phyloP scores from a whole-genome alignment of 2,888 invertebrate species.

The Volucella inflata region DNA sequence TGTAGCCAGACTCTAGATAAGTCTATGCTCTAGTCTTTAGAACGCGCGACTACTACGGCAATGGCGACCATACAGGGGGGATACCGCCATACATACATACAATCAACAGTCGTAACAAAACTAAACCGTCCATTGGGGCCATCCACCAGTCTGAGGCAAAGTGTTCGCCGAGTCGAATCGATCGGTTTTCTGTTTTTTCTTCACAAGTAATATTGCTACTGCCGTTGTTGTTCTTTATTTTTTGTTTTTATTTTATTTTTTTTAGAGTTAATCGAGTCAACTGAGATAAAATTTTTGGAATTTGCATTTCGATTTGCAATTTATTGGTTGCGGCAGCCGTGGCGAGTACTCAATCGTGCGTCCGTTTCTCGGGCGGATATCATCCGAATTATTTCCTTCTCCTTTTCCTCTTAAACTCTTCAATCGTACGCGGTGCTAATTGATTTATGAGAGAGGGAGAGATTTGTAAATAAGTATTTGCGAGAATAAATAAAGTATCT shows the following conservation, averaged over 20 bases:
- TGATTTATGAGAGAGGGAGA: constrained; percentile 65
- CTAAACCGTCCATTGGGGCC: constrained; percentile 70
- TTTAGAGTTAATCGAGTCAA: constrained; percentile 28
- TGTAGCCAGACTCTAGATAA: constrained; percentile 53
- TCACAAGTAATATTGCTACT: constrained; percentile 37
- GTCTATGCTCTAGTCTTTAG: constrained; percentile 55
- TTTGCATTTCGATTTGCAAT: constrained; percentile 70
- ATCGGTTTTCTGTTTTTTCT: constrained; percentile 45
- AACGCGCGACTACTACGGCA: constrained; percentile 32
- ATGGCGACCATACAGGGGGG: constrained; percentile 40
- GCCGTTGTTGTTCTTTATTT: constrained; percentile 5
- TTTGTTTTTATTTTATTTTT: background rate
- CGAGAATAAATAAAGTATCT: constrained; percentile 36
- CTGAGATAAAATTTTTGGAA: constrained; percentile 66
- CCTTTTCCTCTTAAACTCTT: constrained; percentile 20
- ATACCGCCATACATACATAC: constrained; percentile 55
- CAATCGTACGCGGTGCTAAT: constrained; percentile 59
- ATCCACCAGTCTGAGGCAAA: constrained; percentile 70
- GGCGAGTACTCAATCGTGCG: constrained; percentile 35
- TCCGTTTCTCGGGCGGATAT: constrained; percentile 56
- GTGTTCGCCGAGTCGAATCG: constrained; percentile 71
- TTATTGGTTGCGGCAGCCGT: constrained; percentile 35
- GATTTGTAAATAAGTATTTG: constrained; percentile 34
- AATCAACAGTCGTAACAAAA: constrained; percentile 72
- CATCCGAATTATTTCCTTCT: constrained; percentile 40